These are phyloP conservation scores for Prosapia bicincta DNA, from an alignment of 2,888 invertebrate genomes.

Conservation along the genomic window DNA sequence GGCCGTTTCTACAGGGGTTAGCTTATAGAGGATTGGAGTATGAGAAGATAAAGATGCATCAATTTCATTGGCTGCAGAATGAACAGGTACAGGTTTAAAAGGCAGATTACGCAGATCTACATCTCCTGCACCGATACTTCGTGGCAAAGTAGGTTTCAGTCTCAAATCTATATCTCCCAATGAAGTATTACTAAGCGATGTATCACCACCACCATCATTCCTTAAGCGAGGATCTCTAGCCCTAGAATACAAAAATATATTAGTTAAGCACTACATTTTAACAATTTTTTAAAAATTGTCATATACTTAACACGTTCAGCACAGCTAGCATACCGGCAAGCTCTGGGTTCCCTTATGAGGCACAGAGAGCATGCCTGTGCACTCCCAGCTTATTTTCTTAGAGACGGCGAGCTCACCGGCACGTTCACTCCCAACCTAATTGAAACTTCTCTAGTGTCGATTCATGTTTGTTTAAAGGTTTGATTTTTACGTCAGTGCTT, in stretches of 20 bases:
- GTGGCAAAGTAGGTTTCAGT: constrained; percentile 1
- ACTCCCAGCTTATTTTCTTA: no score
- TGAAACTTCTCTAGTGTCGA: no score
- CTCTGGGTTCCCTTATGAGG: no score
- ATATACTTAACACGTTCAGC: no score
- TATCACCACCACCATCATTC: neutral
- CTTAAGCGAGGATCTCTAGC: constrained; percentile 35
- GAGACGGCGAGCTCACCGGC: no score
- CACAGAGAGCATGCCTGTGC: no score
- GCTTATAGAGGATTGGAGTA: constrained; percentile 66
- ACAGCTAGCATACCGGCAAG: no score
- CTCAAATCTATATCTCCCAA: constrained; percentile 32
- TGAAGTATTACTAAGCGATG: neutral
- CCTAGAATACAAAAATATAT: constrained; percentile 23
- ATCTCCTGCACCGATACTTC: constrained; percentile 48
- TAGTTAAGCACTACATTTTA: no score
- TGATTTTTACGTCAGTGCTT: no score
- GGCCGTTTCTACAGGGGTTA: constrained; percentile 33
- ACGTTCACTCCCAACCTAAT: no score
- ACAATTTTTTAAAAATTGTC: no score
- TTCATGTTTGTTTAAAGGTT: no score
- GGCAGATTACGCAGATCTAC: constrained; percentile 72
- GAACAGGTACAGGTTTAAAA: constrained; percentile 76
- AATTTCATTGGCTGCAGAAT: constrained; percentile 81
- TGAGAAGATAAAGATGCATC: constrained; percentile 78